Conservation (phyloP, 2,797 vertebrate genomes). For the Cichlasoma orientale region DNA sequence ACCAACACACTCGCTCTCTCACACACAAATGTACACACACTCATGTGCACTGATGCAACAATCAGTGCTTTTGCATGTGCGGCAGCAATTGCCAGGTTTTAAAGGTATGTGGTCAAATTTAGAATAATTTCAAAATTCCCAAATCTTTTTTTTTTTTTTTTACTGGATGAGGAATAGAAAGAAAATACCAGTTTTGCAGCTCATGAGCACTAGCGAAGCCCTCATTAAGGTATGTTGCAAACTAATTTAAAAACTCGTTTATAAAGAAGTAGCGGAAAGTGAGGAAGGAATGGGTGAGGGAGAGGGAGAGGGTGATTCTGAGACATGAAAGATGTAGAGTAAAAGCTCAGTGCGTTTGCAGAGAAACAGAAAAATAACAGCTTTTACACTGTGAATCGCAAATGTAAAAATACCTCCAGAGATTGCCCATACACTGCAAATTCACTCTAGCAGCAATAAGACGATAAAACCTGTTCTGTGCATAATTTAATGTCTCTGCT, state of each 20-base stretch:
- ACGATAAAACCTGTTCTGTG: neutral
- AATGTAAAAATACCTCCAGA: conserved; percentile 31
- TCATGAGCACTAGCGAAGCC: conserved; percentile 24
- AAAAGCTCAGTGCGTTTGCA: conserved; percentile 29
- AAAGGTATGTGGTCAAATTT: conserved; percentile 23
- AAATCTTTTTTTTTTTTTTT: neutral
- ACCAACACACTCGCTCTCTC: conserved; percentile 48
- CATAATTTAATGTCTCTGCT: neutral
- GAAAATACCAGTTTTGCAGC: conserved; percentile 29
- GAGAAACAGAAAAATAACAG: conserved; percentile 40
- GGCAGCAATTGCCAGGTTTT: conserved; percentile 46
- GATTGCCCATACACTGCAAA: conserved; percentile 22
- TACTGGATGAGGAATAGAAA: conserved; percentile 6
- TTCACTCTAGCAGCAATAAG: neutral
- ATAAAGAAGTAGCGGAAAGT: conserved; percentile 33
- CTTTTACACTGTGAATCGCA: conserved; percentile 40
- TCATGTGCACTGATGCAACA: conserved; percentile 58
- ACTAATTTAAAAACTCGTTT: conserved; percentile 44
- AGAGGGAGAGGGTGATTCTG: neutral
- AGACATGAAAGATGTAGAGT: conserved; percentile 23
- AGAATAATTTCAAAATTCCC: neutral
- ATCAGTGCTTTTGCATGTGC: conserved; percentile 43
- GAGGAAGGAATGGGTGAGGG: neutral
- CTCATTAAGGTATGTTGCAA: conserved; percentile 37
- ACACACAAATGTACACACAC: conserved; percentile 43